These are phyloP conservation scores for Luidia sarsii DNA, from an alignment of 53 echinoderm and acorn worm species.

Conservation along the genomic window DNA sequence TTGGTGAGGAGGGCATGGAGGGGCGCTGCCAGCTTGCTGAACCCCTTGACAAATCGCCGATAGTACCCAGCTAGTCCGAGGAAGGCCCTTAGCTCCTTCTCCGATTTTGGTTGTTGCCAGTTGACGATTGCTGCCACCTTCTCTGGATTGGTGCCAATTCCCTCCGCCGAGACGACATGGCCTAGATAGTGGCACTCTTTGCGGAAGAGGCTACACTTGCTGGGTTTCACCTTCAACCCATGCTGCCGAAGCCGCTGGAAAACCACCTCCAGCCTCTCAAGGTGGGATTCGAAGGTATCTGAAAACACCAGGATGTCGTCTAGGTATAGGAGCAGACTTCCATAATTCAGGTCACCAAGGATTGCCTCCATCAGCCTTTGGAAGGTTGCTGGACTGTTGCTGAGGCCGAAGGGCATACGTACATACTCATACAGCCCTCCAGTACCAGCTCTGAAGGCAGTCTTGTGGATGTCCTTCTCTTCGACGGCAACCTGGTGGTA, in stretches of 20 bases:
- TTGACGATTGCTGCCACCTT: not conserved
- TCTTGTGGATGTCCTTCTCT: constrained; percentile 21
- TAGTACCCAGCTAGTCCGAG: constrained; percentile 12
- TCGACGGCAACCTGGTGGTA: constrained; percentile 19
- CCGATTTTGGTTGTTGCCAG: not conserved
- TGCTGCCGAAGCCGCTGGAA: not conserved
- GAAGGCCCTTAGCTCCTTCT: not conserved
- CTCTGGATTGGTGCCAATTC: too few species aligned
- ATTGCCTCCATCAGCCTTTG: constrained; percentile 18
- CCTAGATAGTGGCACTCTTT: not conserved
- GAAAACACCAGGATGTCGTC: constrained; percentile 35
- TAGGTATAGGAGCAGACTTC: constrained; percentile 5
- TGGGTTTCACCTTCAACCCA: constrained; percentile 15
- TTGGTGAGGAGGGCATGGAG: not conserved
- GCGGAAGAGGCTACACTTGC: not conserved
- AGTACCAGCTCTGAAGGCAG: constrained; percentile 36
- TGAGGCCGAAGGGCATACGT: too few species aligned
- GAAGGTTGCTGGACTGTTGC: constrained; percentile 39
- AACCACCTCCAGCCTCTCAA: constrained; percentile 9
- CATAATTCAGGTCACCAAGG: constrained; percentile 21
- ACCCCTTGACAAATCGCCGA: not conserved
- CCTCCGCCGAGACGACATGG: not conserved
- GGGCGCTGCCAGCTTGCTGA: not conserved
- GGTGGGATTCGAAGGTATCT: not conserved
- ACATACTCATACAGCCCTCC: constrained; percentile 25